These are phyloP conservation scores for Hippocampus barbouri DNA, from an alignment of 2,113 vertebrate genomes.

Conservation along the genomic window DNA sequence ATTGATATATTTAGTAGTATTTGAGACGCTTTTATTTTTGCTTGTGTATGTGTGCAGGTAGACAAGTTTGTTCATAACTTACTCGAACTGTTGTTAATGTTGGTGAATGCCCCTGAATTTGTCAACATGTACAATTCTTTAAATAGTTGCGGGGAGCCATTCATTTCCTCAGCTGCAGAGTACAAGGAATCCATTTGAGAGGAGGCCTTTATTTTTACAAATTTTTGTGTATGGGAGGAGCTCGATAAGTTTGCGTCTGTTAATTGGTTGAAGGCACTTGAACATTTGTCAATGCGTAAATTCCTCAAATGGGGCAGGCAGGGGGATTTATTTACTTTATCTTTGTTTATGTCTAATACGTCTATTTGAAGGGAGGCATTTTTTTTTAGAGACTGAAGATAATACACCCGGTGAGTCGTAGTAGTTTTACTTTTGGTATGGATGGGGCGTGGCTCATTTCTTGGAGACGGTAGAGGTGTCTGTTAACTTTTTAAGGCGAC, in stretches of 20 bases:
- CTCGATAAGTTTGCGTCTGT: not conserved
- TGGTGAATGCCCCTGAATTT: no score
- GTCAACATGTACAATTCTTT: no score
- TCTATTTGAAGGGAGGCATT: not conserved
- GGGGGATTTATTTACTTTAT: not conserved
- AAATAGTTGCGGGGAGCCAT: no score
- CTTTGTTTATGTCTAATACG: no score
- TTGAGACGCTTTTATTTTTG: no score
- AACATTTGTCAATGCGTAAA: not conserved
- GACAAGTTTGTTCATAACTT: no score
- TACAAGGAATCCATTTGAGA: not conserved
- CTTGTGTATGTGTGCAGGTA: no score
- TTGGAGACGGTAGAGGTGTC: not conserved
- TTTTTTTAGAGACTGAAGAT: no score
- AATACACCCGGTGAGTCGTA: no score
- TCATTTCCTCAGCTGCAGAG: not conserved
- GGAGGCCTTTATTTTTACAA: not conserved
- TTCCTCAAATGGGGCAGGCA: not conserved
- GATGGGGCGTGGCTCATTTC: not conserved
- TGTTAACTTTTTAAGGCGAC: no score
- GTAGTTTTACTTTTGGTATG: not conserved
- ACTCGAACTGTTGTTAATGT: no score
- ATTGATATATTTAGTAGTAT: not conserved
- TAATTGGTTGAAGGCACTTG: not conserved
- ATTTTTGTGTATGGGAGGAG: not conserved